phyloP scores from a whole-genome alignment of 2,797 vertebrate species.

The Molossus molossus region DNA sequence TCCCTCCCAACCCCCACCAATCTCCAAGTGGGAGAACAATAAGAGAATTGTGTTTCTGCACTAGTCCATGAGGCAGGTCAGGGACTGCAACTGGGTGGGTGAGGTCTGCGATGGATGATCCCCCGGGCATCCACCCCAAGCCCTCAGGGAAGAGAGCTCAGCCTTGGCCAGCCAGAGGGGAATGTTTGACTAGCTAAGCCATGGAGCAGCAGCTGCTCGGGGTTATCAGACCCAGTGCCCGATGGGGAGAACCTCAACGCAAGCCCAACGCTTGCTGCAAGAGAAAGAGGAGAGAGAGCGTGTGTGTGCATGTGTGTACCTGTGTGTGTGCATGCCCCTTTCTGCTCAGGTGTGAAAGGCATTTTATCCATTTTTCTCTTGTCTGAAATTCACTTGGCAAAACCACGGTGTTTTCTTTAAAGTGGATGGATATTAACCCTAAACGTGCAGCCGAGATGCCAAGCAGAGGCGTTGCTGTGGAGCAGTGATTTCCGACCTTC shows the following conservation, averaged over 20 bases:
- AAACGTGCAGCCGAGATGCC: neutral
- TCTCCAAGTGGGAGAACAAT: slow-evolving; percentile 73
- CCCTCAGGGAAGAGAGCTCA: slow-evolving; percentile 52
- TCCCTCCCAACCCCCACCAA: neutral
- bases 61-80: slow-evolving; percentile 53
- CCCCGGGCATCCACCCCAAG: slow-evolving; percentile 37
- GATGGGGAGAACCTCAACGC: neutral
- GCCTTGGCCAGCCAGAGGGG: slow-evolving; percentile 65
- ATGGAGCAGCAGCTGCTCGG: neutral
- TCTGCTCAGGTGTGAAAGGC: accelerated
- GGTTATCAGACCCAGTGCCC: slow-evolving; percentile 43
- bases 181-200: neutral
- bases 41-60: slow-evolving; percentile 73
- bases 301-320: no score
- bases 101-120: slow-evolving; percentile 45
- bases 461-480: no score
- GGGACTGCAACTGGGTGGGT: neutral
- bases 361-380: neutral
- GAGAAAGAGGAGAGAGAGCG: neutral
- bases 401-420: neutral
- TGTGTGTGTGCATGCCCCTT: accelerated
- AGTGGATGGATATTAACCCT: neutral
- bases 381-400: neutral
- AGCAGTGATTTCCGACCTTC: neutral
- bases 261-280: neutral